These are phyloP conservation scores for Cephus runcator DNA, from an alignment of 2,888 invertebrate species.

Conservation along the genomic window DNA sequence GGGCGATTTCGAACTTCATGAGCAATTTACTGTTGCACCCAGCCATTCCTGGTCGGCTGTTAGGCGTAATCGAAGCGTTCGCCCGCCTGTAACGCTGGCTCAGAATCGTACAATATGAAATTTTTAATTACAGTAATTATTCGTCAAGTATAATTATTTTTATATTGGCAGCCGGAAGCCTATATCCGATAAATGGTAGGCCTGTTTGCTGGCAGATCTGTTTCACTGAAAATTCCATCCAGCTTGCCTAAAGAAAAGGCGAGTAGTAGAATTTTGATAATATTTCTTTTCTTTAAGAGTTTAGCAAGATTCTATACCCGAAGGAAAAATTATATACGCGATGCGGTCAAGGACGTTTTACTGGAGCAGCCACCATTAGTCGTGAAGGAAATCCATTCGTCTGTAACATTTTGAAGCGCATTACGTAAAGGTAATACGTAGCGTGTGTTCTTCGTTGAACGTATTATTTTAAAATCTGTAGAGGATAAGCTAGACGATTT, in stretches of 20 bases:
- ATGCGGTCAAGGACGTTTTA: neutral
- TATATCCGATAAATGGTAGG: neutral
- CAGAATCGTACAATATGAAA: neutral
- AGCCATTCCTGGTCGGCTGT: neutral
- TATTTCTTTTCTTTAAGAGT: neutral
- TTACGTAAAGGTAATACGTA: neutral
- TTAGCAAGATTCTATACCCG: neutral
- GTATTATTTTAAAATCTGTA: neutral
- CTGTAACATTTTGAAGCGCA: neutral
- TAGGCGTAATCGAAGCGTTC: neutral
- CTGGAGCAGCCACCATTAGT: neutral
- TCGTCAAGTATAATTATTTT: neutral
- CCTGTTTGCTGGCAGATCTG: neutral
- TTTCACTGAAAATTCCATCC: neutral
- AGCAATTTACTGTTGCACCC: neutral
- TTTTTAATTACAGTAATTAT: neutral
- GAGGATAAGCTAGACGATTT: neutral
- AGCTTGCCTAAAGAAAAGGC: neutral
- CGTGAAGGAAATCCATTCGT: neutral
- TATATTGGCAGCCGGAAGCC: neutral
- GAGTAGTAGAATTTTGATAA: neutral
- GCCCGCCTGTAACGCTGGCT: neutral
- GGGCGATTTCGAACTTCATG: neutral
- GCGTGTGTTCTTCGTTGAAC: neutral
- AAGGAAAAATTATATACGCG: too few relatives aligned